phyloP scores from a whole-genome alignment of 2,797 vertebrate species.

The Cyprinodon diabolis region DNA sequence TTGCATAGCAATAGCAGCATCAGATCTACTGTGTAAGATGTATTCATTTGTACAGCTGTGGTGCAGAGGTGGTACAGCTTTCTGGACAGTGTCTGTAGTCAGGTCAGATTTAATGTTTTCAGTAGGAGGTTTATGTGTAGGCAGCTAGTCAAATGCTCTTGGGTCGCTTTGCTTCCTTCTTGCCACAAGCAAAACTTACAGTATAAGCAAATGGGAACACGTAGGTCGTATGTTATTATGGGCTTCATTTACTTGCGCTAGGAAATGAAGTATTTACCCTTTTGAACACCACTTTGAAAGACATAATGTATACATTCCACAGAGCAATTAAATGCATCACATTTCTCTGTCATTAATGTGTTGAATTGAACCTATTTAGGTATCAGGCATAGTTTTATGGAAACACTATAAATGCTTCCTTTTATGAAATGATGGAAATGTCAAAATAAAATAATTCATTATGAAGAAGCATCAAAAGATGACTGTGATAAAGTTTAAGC shows the following conservation, averaged over 20 bases:
- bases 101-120: neutral
- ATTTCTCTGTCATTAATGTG: neutral
- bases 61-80: too few species aligned
- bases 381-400: neutral
- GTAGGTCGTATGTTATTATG: neutral
- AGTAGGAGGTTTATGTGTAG: neutral
- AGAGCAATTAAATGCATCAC: too few species aligned
- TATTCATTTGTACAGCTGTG: too few species aligned
- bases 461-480: neutral
- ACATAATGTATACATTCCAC: neutral
- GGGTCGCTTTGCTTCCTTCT: neutral
- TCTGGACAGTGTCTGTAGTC: too few species aligned
- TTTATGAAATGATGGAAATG: neutral
- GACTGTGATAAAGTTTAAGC: neutral
- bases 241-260: neutral
- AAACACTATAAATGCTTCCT: neutral
- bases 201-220: neutral
- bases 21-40: too few species aligned
- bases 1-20: too few species aligned
- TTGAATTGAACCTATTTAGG: neutral
- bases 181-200: neutral
- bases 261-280: neutral
- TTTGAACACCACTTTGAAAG: neutral
- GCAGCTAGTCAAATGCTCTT: neutral
- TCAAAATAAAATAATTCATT: neutral